Percentiles rank a stretch among this genome's conserved stretches.
Conservation (phyloP, 2,888 invertebrate genomes). For the Chirona hameri region DNA sequence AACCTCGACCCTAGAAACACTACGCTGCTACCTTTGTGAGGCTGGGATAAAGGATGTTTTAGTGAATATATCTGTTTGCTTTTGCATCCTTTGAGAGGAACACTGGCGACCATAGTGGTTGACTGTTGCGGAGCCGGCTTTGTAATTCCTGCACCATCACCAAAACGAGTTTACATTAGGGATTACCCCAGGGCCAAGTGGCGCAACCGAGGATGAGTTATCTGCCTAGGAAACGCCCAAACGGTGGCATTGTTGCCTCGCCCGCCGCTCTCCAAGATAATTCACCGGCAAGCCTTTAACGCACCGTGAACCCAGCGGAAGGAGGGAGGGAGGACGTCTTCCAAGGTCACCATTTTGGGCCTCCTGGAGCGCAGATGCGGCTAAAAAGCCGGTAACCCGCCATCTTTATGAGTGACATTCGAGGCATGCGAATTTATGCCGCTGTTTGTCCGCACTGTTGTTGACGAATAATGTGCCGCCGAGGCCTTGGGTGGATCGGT, state of each 20-base stretch:
- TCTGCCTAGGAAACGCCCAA: too few relatives aligned
- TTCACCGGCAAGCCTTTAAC: background rate
- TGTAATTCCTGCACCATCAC: too few relatives aligned
- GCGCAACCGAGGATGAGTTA: too few relatives aligned
- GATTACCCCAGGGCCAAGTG: too few relatives aligned
- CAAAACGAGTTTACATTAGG: too few relatives aligned
- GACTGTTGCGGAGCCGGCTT: too few relatives aligned
- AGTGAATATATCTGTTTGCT: background rate
- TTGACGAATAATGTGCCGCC: background rate
- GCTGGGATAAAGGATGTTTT: background rate
- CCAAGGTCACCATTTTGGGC: background rate
- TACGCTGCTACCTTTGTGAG: background rate
- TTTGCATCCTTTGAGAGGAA: too few relatives aligned
- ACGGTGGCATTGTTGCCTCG: background rate
- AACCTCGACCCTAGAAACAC: background rate
- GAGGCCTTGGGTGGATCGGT: background rate
- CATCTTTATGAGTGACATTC: background rate
- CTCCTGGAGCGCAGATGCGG: background rate
- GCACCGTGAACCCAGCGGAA: background rate
- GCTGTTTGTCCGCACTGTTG: background rate
- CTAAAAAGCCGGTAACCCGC: background rate
- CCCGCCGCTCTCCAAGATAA: background rate
- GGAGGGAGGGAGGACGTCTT: background rate
- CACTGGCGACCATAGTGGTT: too few relatives aligned
- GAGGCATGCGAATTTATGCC: slow-evolving; percentile 1